phyloP scores from a whole-genome alignment of 2,797 vertebrate species.

The Ctenopoma multispine region DNA sequence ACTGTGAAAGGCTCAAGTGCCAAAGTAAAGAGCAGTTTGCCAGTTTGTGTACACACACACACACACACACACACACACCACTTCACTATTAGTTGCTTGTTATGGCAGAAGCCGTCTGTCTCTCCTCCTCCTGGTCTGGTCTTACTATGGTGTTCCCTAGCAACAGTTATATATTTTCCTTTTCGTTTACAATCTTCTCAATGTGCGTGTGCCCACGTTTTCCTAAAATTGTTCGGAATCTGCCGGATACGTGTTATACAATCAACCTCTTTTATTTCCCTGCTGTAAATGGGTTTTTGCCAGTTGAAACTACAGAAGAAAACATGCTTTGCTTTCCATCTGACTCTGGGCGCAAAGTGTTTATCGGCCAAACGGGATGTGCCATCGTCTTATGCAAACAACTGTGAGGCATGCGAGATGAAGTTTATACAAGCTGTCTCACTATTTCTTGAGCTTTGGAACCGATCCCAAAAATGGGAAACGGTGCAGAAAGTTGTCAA shows the following conservation, averaged over 20 bases:
- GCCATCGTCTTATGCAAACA: slow-evolving; percentile 29
- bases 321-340: slow-evolving; percentile 8
- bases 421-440: slow-evolving; percentile 19
- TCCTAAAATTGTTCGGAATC: slow-evolving; percentile 57
- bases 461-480: not conserved
- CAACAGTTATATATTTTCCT: slow-evolving; percentile 66
- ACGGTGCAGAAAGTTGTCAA: not conserved
- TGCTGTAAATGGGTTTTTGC: not conserved
- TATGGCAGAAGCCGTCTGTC: slow-evolving; percentile 50
- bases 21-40: slow-evolving; percentile 35
- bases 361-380: slow-evolving; percentile 16
- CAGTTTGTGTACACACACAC: slow-evolving; percentile 29
- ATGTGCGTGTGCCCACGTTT: slow-evolving; percentile 62
- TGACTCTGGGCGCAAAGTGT: not conserved
- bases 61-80: not conserved
- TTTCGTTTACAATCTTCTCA: slow-evolving; percentile 61
- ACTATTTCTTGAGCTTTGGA: slow-evolving; percentile 1
- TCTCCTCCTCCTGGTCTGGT: slow-evolving; percentile 46
- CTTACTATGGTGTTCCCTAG: slow-evolving; percentile 73
- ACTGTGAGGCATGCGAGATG: not conserved
- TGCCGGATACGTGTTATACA: slow-evolving; percentile 43
- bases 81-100: slow-evolving; percentile 29
- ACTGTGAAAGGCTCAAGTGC: slow-evolving; percentile 22
- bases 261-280: slow-evolving; percentile 27
- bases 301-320: not conserved